These are phyloP conservation scores for Formica aserva DNA, from an alignment of 2,888 invertebrate species.

Conservation along the genomic window DNA sequence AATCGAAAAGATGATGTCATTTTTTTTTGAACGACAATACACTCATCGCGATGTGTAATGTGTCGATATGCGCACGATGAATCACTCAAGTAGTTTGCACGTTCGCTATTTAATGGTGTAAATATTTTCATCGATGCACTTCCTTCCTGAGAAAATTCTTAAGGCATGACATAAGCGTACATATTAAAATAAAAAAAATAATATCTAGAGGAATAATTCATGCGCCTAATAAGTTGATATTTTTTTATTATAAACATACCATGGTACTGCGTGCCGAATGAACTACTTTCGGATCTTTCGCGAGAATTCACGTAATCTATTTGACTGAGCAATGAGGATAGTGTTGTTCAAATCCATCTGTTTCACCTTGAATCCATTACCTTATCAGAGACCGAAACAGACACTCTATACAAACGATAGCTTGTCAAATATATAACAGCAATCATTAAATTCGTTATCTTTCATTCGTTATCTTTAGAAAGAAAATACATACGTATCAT, in stretches of 20 bases:
- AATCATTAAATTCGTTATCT: conserved; percentile 4
- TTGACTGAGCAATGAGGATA: conserved; percentile 10
- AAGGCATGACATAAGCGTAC: background rate
- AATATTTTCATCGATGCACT: conserved; percentile 35
- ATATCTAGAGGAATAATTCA: background rate
- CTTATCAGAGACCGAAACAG: conserved; percentile 48
- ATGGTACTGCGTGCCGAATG: background rate
- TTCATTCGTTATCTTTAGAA: background rate
- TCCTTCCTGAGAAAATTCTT: conserved; percentile 8
- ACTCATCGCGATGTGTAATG: conserved; percentile 37
- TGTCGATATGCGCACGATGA: conserved; percentile 48
- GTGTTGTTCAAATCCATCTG: conserved; percentile 15
- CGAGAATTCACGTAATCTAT: background rate
- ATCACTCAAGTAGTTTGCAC: conserved; percentile 31
- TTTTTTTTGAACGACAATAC: conserved; percentile 39
- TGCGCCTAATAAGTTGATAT: background rate
- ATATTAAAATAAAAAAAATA: conserved; percentile 4
- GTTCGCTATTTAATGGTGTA: conserved; percentile 32
- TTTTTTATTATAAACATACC: background rate
- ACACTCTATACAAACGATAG: conserved; percentile 5
- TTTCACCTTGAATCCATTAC: conserved; percentile 24
- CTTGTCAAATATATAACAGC: conserved; percentile 9
- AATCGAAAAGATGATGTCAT: conserved; percentile 41
- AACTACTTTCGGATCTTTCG: background rate
- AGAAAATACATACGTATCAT: background rate